These are phyloP conservation scores for Pristis pectinata DNA, from an alignment of 2,797 vertebrate genomes.

Conservation along the genomic window DNA sequence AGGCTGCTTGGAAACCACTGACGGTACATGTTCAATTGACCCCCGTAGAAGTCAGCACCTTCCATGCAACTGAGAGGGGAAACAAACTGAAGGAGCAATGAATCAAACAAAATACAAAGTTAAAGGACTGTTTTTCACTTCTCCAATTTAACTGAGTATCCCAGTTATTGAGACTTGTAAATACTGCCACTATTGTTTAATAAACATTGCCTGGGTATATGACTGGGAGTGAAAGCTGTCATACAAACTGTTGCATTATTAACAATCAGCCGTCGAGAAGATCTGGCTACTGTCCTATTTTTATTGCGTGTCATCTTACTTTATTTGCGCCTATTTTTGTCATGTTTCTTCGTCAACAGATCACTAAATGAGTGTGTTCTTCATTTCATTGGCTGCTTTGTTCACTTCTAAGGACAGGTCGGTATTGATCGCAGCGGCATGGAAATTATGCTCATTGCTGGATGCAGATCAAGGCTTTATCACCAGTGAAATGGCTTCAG, in stretches of 20 bases:
- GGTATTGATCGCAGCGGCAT: background rate
- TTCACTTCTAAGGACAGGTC: conserved; percentile 1
- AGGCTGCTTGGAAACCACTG: no score
- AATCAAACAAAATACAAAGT: background rate
- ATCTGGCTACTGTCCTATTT: background rate
- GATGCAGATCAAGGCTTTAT: background rate
- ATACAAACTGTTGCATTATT: background rate
- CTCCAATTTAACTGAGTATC: background rate
- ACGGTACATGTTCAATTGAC: background rate
- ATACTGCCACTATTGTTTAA: background rate
- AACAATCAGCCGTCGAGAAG: background rate
- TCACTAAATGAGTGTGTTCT: background rate
- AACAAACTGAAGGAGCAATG: background rate
- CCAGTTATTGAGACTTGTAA: background rate
- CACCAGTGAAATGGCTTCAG: background rate
- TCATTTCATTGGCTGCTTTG: background rate
- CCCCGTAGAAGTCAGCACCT: background rate
- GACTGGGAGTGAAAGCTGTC: background rate
- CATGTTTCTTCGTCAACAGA: background rate
- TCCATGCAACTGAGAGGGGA: background rate
- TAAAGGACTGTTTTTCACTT: background rate
- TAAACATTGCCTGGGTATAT: background rate
- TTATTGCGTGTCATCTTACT: background rate
- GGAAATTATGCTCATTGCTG: conserved; percentile 1
- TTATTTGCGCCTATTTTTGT: conserved; percentile 4